Conservation (phyloP, 2,888 invertebrate genomes). For the Xestobium rufovillosum region DNA sequence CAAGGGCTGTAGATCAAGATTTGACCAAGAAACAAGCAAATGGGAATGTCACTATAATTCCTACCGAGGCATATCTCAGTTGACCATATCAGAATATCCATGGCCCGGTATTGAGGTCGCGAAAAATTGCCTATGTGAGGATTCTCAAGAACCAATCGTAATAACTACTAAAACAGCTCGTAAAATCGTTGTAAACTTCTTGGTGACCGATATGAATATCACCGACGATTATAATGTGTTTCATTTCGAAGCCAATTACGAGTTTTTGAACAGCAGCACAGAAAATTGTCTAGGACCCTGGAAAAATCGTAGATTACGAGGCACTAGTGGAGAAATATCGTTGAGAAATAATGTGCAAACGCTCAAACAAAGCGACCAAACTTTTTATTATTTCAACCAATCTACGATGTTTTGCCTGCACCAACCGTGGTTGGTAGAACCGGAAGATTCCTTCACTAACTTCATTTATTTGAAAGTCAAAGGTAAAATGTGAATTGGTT, state of each 20-base stretch:
- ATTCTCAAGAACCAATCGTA: constrained; percentile 57
- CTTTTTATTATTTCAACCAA: constrained; percentile 46
- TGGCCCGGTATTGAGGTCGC: constrained; percentile 61
- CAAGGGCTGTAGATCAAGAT: constrained; percentile 58
- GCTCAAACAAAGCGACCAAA: constrained; percentile 42
- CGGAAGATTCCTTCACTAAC: constrained; percentile 60
- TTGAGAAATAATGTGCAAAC: constrained; percentile 53
- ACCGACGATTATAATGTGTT: constrained; percentile 74
- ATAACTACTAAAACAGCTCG: constrained; percentile 62
- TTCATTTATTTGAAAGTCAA: constrained; percentile 65
- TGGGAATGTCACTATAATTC: constrained; percentile 57
- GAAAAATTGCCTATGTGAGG: constrained; percentile 67
- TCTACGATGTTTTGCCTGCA: constrained; percentile 52
- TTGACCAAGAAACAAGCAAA: constrained; percentile 59
- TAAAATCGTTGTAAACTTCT: constrained; percentile 65
- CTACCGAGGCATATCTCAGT: constrained; percentile 31
- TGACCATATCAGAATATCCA: constrained; percentile 57
- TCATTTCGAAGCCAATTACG: constrained; percentile 68
- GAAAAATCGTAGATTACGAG: constrained; percentile 57
- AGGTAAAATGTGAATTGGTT: too few species aligned
- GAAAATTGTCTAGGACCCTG: constrained; percentile 58
- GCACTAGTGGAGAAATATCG: constrained; percentile 67
- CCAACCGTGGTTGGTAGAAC: constrained; percentile 72
- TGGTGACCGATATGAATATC: constrained; percentile 70
- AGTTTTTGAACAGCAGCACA: constrained; percentile 53